Evolutionary conservation across 2,888 invertebrate species (phyloP).

Genomic region (Hemistola chrysoprasaria): DNA sequence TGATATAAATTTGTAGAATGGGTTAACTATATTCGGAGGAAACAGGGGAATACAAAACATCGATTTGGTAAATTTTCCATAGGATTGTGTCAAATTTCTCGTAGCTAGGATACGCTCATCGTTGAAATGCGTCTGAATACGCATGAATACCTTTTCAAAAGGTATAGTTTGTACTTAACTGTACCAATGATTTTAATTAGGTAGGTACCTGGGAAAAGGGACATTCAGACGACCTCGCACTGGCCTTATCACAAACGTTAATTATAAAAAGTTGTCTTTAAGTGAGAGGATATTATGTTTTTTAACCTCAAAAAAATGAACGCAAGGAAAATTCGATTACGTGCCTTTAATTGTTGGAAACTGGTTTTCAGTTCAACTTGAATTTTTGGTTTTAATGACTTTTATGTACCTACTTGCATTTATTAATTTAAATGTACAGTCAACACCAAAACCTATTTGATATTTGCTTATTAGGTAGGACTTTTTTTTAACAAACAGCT

Average conservation of each 20-base stretch:
- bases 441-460: no score
- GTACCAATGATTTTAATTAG: constrained; percentile 43
- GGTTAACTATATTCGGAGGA: no score
- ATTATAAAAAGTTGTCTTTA: constrained; percentile 47
- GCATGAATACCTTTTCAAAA: constrained; percentile 20
- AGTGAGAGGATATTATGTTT: constrained; percentile 49
- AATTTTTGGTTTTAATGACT: constrained; percentile 2
- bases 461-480: no score
- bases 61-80: no score
- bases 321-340: constrained; percentile 29
- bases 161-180: constrained; percentile 21
- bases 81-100: no score
- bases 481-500: no score
- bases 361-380: constrained; percentile 8
- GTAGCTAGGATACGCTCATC: no score
- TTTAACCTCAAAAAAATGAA: constrained; percentile 35
- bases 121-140: no score
- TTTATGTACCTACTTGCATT: background rate
- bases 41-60: no score
- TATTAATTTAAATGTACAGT: no score
- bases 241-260: constrained; percentile 55
- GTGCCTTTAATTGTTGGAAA: constrained; percentile 9
- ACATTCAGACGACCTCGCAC: constrained; percentile 58
- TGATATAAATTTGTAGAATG: no score
- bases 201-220: constrained; percentile 44